Evolutionary conservation across 2,888 invertebrate species (phyloP), one percentile per base, ranked within the genome.

Genomic region (Platycheirus rosarum): DNA sequence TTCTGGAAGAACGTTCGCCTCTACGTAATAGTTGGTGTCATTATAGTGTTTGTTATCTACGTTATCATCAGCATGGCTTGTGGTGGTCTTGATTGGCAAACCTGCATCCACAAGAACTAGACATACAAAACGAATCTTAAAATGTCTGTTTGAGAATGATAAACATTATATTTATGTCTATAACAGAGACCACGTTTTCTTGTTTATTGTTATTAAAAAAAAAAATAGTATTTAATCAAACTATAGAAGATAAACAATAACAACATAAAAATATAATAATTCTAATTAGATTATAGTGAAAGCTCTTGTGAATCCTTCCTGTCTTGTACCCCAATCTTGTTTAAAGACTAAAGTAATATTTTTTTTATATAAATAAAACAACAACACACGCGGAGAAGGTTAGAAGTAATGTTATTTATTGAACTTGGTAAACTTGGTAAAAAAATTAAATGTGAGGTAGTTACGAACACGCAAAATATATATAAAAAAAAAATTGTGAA

Each of bases 1-100:
- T 98, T 97, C 91, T 97, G 97, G 97, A 97, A 97, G 90, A 98
- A 97, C 88, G 93, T 97, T 13, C 97, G 98, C 90, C 92, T 97
- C 88, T 97, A 97, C 86, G 93, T 97, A 84, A 87, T 93, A 84
- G 91, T 95, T 85, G 94, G 92, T 18, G 89, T 92, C 3, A 91
- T 94, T 63, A 91, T 95, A 53, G 91, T 95, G 85, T 95, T 94
- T 86, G 93, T 96, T 26, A 90, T 97, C 20, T 98, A 97, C 90
- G 92, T 97, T 80, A 94, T 98, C 80, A 94, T 97, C 2, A 95
- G 96, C 46, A 95, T 97, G 92, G 93, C 95, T 1, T 98, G 97
- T 88, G 97, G 97, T 8, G 96, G 96, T 1, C 91, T 96, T 8
- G 92, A 94, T 68, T 96, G 96, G 96, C 93, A 93, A 86, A 91